Base-by-base conservation (phyloP, 2,113 vertebrate species). In the Bambusicola thoracicus region DNA sequence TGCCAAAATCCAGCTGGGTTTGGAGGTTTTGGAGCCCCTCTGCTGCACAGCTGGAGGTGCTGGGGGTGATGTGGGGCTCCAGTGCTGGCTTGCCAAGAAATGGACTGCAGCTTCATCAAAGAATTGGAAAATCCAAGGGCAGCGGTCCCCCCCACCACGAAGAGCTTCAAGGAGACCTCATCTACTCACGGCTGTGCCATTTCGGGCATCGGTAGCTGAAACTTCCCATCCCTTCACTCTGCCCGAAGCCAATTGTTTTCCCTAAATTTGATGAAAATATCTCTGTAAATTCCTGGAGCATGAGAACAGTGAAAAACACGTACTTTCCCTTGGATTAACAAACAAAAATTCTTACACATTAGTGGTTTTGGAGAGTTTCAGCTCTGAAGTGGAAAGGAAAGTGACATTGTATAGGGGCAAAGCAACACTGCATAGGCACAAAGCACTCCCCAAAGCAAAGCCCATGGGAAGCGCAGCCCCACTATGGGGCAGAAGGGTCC, bases 31-130 rank as follows among this genome's bases (percentile, higher is more conserved):
- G 44, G 66, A 48, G 66, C 44, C 44, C n/a, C 44, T 24, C 46
- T 16, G 14, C 22, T 34, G 20, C 22, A 18, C 44, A 13, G 22
- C 44, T 27, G n/a, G 32, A 48, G 17, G 66, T 8, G 11, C 13
- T 24, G 27, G n/a, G 8, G 40, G 53, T 13, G 4, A 36, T 1
- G 1, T 36, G 48, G 30, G 48, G 48, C 78, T 72, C 63, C 11
- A 53, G 30, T 1, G 14, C 51, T 56, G 41, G 24, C 56, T 18
- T 44, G 68, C 63, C 38, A 17, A 29, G 40, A 77, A 53, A 63
- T 43, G 40, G 0, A 1, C 30, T 73, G n/a, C 1, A 1, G 11
- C 18, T 89, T 81, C 61, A 63, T 53, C 3, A 0, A 74, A 86
- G 69, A 25, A 59, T 25, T 48, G 67, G 48, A 67, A 55, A 82